phyloP scores from a whole-genome alignment of 2,113 vertebrate genomes.

The Thamnophis sirtalis region DNA sequence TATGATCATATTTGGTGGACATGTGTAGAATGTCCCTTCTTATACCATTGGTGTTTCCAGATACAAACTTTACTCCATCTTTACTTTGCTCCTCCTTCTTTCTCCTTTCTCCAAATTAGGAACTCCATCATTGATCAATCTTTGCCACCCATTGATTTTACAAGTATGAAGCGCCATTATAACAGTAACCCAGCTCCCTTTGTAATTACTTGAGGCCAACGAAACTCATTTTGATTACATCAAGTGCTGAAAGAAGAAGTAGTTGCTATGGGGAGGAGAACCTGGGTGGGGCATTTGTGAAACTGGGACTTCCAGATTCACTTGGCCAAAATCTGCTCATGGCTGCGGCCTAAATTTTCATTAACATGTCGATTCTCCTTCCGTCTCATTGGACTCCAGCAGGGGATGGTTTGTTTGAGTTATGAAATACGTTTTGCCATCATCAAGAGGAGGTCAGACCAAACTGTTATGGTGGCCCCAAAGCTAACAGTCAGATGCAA shows the following conservation, averaged over 20 bases:
- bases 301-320: background rate
- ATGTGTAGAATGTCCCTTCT: background rate
- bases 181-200: background rate
- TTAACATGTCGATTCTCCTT: background rate
- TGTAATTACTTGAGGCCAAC: background rate
- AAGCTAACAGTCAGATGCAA: background rate
- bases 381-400: background rate
- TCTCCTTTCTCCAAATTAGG: background rate
- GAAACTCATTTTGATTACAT: background rate
- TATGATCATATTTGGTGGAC: no score
- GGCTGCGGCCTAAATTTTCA: no score
- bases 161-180: background rate
- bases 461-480: background rate
- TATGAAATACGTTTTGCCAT: background rate
- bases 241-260: background rate
- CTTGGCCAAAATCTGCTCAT: background rate
- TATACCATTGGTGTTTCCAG: background rate
- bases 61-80: background rate
- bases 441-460: background rate
- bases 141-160: background rate
- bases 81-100: background rate
- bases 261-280: background rate
- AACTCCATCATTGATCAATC: background rate
- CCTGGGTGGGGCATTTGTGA: background rate
- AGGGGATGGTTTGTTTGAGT: background rate